These are phyloP conservation scores for Hyles vespertilio DNA, from an alignment of 1,140 invertebrate species.

Conservation along the genomic window DNA sequence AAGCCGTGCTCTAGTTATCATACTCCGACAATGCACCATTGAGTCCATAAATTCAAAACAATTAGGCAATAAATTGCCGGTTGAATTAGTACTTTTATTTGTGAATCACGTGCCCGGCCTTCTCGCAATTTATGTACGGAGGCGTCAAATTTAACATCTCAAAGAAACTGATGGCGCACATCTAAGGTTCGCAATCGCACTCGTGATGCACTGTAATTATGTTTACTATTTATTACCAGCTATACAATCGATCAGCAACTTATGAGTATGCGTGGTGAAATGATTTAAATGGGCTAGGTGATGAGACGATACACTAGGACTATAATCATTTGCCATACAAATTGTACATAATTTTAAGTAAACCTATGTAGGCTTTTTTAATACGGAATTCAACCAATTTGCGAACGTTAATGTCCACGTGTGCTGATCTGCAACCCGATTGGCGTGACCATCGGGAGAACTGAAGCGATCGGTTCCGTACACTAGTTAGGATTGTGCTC, in stretches of 20 bases:
- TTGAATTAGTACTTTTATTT: slow-evolving; percentile 56
- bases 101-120: slow-evolving; percentile 49
- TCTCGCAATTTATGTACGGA: slow-evolving; percentile 48
- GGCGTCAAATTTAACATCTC: slow-evolving; percentile 51
- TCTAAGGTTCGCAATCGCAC: slow-evolving; percentile 27
- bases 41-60: slow-evolving; percentile 51
- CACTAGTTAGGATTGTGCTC: too few relatives aligned
- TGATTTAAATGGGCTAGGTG: slow-evolving; percentile 2
- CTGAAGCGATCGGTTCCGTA: too few relatives aligned
- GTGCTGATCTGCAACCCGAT: slow-evolving; percentile 35
- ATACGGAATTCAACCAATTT: slow-evolving; percentile 23
- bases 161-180: slow-evolving; percentile 44
- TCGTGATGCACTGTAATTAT: slow-evolving; percentile 44
- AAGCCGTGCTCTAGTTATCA: slow-evolving; percentile 30
- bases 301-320: neutral
- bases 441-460: too few relatives aligned
- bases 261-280: slow-evolving; percentile 1
- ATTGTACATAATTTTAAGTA: neutral
- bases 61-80: slow-evolving; percentile 57
- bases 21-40: slow-evolving; percentile 38
- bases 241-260: slow-evolving; percentile 5
- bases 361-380: neutral
- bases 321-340: neutral
- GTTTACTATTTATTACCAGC: slow-evolving; percentile 32
- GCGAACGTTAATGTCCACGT: slow-evolving; percentile 33